These are phyloP conservation scores for Cetonia aurata DNA, from an alignment of 2,888 invertebrate genomes.

Conservation along the genomic window DNA sequence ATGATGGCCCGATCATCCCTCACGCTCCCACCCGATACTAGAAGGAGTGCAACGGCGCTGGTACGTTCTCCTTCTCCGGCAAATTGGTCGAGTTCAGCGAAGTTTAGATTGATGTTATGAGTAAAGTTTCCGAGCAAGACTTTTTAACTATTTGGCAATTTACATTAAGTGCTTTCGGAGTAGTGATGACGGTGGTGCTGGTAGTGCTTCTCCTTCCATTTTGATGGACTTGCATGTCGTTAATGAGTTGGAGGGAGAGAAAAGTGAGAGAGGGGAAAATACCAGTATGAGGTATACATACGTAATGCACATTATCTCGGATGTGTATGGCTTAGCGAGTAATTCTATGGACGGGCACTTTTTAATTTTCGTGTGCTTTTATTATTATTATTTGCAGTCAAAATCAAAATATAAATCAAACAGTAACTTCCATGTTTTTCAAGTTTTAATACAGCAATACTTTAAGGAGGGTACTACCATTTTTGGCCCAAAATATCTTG, in stretches of 20 bases:
- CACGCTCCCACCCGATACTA: neutral
- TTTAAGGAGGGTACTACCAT: no score
- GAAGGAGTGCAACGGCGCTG: neutral
- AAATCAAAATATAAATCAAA: no score
- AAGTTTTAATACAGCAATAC: no score
- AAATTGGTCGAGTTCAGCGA: slow-evolving; percentile 52
- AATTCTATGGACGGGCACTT: neutral
- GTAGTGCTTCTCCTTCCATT: slow-evolving; percentile 28
- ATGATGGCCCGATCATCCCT: slow-evolving; percentile 25
- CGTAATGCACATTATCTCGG: slow-evolving; percentile 13
- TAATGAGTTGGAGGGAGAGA: slow-evolving; percentile 25
- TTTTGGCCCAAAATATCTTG: no score
- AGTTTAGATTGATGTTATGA: slow-evolving; percentile 60
- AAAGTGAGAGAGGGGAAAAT: neutral
- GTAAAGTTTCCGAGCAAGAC: slow-evolving; percentile 57
- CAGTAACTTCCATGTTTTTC: no score
- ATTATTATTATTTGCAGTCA: no score
- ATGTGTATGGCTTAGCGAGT: neutral
- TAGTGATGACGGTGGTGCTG: slow-evolving; percentile 51
- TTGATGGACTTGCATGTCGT: slow-evolving; percentile 33
- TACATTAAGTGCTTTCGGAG: slow-evolving; percentile 59
- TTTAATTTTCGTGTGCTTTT: neutral
- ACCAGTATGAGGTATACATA: neutral
- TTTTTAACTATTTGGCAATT: slow-evolving; percentile 60
- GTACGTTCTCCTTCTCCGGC: slow-evolving; percentile 19